These are phyloP conservation scores for Trissoscelio sp. DNA, from an alignment of 2,888 invertebrate genomes.

Conservation along the genomic window DNA sequence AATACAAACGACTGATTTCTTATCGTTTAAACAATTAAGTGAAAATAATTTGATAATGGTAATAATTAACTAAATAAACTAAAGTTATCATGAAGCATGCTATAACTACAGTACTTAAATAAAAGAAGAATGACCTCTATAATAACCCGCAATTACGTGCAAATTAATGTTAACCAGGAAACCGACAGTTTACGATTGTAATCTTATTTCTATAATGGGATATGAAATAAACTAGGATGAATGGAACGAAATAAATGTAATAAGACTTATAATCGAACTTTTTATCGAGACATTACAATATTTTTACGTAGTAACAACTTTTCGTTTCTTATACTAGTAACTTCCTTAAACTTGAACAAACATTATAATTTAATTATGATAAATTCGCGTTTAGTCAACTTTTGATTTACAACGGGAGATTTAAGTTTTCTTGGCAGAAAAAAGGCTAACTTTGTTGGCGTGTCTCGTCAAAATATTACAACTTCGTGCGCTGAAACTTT, in stretches of 20 bases:
- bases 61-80: background rate
- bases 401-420: conserved; percentile 11
- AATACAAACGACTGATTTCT: background rate
- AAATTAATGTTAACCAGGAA: conserved; percentile 12
- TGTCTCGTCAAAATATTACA: conserved; percentile 17
- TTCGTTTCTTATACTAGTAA: background rate
- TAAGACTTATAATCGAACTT: background rate
- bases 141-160: background rate
- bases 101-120: background rate
- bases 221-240: background rate
- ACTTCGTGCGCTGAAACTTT: conserved; percentile 16
- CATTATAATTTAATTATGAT: conserved; percentile 39
- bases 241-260: conserved; percentile 7
- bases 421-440: conserved; percentile 1
- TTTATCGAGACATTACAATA: background rate
- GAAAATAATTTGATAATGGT: background rate
- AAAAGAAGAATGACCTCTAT: background rate
- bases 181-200: background rate
- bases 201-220: conserved; percentile 9
- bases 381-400: conserved; percentile 14
- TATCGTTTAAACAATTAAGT: background rate
- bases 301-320: conserved; percentile 14
- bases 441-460: conserved; percentile 1
- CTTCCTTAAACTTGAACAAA: conserved; percentile 12
- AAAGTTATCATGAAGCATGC: too few species aligned